Conservation (phyloP, 2,888 invertebrate species). For the Rhamphomyia laevipes region DNA sequence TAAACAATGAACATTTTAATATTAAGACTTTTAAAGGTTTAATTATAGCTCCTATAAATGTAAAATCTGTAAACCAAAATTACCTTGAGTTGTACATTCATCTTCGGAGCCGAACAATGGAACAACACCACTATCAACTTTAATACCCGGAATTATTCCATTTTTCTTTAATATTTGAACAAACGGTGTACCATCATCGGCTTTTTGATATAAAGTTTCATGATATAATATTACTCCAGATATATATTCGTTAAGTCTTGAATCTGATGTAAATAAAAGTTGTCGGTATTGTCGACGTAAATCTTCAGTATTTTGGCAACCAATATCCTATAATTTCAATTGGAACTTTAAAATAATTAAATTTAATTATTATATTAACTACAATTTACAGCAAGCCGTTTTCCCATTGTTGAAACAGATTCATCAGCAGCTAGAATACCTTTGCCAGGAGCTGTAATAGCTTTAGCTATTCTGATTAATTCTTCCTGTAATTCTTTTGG, state of each 20-base stretch:
- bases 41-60: no score
- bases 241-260: slow-evolving; percentile 57
- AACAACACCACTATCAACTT: slow-evolving; percentile 89
- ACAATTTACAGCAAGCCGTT: slow-evolving; percentile 30
- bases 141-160: slow-evolving; percentile 84
- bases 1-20: no score
- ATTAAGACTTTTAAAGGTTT: no score
- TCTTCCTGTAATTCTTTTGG: slow-evolving; percentile 70
- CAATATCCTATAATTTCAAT: slow-evolving; percentile 48
- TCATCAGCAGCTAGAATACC: slow-evolving; percentile 94
- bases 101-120: slow-evolving; percentile 78
- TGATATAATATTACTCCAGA: slow-evolving; percentile 95
- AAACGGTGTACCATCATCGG: slow-evolving; percentile 67
- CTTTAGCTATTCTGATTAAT: slow-evolving; percentile 67
- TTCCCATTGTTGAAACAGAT: slow-evolving; percentile 50
- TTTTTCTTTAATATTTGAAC: slow-evolving; percentile 65
- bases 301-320: slow-evolving; percentile 81
- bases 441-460: slow-evolving; percentile 78
- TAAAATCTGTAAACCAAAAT: no score
- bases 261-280: slow-evolving; percentile 68
- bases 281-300: slow-evolving; percentile 71
- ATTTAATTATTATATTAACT: neutral
- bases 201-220: slow-evolving; percentile 90
- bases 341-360: slow-evolving; percentile 9
- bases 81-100: slow-evolving; percentile 91